A percentile compares a stretch with the other conserved stretches of the same genome.
These are phyloP conservation scores for Hippoglossus stenolepis DNA, from an alignment of 2,113 vertebrate species.

Conservation along the genomic window DNA sequence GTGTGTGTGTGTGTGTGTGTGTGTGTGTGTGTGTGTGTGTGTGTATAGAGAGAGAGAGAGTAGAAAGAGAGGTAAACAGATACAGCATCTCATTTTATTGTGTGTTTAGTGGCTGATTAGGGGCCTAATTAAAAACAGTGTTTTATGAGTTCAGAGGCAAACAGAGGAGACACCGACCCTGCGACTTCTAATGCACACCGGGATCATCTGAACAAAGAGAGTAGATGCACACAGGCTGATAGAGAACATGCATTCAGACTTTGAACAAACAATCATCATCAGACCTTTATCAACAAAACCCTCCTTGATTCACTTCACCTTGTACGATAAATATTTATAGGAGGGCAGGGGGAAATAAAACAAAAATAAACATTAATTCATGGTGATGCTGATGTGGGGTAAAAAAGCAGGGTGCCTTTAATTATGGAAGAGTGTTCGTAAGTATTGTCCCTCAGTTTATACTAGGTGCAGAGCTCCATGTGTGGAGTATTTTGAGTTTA, in stretches of 20 bases:
- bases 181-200: slow-evolving; percentile 63
- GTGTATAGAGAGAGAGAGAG: background rate
- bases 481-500: background rate
- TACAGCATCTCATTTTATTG: slow-evolving; percentile 80
- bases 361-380: slow-evolving; percentile 53
- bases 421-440: background rate
- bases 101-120: slow-evolving; percentile 84
- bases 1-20: slow-evolving; percentile 19
- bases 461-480: background rate
- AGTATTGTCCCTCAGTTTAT: background rate
- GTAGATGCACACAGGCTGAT: slow-evolving; percentile 64
- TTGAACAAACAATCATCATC: slow-evolving; percentile 76
- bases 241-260: slow-evolving; percentile 70
- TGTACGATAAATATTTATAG: slow-evolving; percentile 59
- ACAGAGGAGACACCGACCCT: slow-evolving; percentile 80
- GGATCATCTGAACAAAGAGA: slow-evolving; percentile 76
- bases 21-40: slow-evolving; percentile 51
- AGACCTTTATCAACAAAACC: slow-evolving; percentile 68
- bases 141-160: slow-evolving; percentile 74
- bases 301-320: slow-evolving; percentile 69
- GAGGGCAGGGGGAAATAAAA: slow-evolving; percentile 37
- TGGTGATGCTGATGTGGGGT: slow-evolving; percentile 13
- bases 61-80: slow-evolving; percentile 77
- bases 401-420: slow-evolving; percentile 1
- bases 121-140: slow-evolving; percentile 81